Conservation (phyloP, 1,140 invertebrate genomes). For the Trachelipus rathkii region DNA sequence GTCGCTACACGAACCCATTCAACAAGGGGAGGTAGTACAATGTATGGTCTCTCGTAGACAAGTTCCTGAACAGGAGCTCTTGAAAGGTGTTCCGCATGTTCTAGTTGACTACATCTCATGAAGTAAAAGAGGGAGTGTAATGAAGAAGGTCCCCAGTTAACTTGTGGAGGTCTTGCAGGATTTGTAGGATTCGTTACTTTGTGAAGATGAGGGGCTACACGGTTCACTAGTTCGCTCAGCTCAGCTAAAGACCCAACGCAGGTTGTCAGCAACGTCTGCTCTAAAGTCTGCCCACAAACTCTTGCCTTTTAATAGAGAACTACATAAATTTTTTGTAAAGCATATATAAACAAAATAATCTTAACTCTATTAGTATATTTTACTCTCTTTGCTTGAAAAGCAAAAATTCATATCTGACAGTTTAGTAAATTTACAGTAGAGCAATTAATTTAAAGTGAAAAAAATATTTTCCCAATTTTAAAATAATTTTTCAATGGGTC, state of each 20-base stretch:
- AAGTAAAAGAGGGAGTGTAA: conserved; percentile 79
- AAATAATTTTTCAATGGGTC: too few species aligned
- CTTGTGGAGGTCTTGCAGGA: conserved; percentile 48
- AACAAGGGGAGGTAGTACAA: conserved; percentile 76
- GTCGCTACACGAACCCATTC: conserved; percentile 80
- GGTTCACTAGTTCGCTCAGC: conserved; percentile 66
- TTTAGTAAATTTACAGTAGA: too few species aligned
- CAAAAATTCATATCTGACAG: neutral
- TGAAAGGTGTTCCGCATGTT: conserved; percentile 49
- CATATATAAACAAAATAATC: too few species aligned
- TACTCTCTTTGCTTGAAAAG: neutral
- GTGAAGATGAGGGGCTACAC: conserved; percentile 54
- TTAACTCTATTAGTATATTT: neutral
- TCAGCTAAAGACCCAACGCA: conserved; percentile 77
- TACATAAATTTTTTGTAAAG: neutral
- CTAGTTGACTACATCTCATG: conserved; percentile 80
- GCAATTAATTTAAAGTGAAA: too few species aligned
- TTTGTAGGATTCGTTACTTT: conserved; percentile 47
- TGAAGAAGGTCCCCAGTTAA: conserved; percentile 62
- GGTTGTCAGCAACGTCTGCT: conserved; percentile 75
- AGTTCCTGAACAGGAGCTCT: conserved; percentile 64
- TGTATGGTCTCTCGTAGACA: conserved; percentile 78
- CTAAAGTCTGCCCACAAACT: conserved; percentile 50
- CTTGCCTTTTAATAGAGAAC: neutral
- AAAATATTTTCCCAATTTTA: too few species aligned